Evolutionary conservation across 2,113 vertebrate species (phyloP), one percentile per base, ranked within the genome.

Genomic region (Dasyprocta punctata): DNA sequence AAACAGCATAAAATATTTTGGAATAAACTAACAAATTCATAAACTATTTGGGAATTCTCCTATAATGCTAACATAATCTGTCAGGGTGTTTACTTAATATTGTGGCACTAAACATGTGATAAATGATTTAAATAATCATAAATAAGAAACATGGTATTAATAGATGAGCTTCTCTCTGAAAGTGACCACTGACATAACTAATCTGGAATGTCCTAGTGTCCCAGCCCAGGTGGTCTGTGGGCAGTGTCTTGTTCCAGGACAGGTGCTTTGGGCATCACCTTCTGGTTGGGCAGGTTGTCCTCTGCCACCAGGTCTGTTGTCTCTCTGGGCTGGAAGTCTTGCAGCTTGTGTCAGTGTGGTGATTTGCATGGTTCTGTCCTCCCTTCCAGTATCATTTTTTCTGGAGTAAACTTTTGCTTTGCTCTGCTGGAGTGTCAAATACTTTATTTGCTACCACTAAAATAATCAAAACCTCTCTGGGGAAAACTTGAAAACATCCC

Each of bases 321-420:
- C 41, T 80, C 41, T 92, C 77, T 52, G 86, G 28, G 13, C 38
- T 54, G 10, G 52, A 80, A 86, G 49, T 73, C 36, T 87, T 84
- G 84, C 90, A 89, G 67, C 84, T 87, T 41, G 28, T 54, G 56
- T 71, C 87, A 89, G 52, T n/a, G 28, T 86, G 73, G 54, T 49
- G 33, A 80, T 77, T 65, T 49, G 20, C 41, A 58, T 83, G 78
- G 44, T 38, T 94, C 41, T 58, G 33, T 44, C 60, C 44, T 94
- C 47, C 83, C 82, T 49, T 28, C 86, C 54, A 36, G 60, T 44
- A 63, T 95, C 71, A 89, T 33, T 93, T 97, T 94, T 96, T 97
- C 86, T 73, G 5, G 73, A 80, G 65, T 73, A 93, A 93, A 89
- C 9, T 52, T 94, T 17, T 92, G 65, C 90, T 97, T 95, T 96